phyloP scores from a whole-genome alignment of 2,888 invertebrate species.

The Orthonychiurus folsomi region DNA sequence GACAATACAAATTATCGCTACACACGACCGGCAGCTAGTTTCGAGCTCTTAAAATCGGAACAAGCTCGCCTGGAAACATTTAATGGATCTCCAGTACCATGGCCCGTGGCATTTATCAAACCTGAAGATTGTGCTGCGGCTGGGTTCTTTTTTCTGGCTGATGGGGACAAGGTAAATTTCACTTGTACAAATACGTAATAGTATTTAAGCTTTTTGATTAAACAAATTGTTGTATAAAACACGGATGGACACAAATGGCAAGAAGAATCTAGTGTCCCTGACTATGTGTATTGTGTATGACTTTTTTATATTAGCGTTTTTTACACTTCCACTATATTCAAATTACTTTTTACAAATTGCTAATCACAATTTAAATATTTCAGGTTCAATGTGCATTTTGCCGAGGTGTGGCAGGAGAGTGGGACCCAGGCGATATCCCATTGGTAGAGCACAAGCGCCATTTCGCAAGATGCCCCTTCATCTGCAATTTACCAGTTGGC shows the following conservation, averaged over 20 bases:
- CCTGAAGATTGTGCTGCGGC: constrained; percentile 61
- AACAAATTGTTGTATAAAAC: no score
- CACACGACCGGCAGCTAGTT: neutral
- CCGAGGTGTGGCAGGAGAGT: constrained; percentile 65
- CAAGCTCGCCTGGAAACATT: constrained; percentile 31
- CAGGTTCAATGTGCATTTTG: constrained; percentile 84
- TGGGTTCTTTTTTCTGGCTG: constrained; percentile 72
- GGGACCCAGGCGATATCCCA: constrained; percentile 74
- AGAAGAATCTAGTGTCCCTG: no score
- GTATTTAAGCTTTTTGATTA: no score
- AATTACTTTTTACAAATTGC: no score
- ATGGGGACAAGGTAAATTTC: constrained; percentile 62
- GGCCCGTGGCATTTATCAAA: constrained; percentile 60
- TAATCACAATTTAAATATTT: no score
- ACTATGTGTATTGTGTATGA: no score
- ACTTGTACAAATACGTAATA: no score
- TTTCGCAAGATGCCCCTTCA: constrained; percentile 70
- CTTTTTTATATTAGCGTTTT: no score
- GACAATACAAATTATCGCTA: neutral
- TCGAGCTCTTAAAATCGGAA: constrained; percentile 34
- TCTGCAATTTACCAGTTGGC: constrained; percentile 56
- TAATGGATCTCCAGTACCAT: constrained; percentile 42
- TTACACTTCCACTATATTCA: no score
- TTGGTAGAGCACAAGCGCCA: constrained; percentile 69
- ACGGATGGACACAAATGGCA: no score